phyloP scores from a whole-genome alignment of 2,888 invertebrate species.

The Campopleginae sp. region DNA sequence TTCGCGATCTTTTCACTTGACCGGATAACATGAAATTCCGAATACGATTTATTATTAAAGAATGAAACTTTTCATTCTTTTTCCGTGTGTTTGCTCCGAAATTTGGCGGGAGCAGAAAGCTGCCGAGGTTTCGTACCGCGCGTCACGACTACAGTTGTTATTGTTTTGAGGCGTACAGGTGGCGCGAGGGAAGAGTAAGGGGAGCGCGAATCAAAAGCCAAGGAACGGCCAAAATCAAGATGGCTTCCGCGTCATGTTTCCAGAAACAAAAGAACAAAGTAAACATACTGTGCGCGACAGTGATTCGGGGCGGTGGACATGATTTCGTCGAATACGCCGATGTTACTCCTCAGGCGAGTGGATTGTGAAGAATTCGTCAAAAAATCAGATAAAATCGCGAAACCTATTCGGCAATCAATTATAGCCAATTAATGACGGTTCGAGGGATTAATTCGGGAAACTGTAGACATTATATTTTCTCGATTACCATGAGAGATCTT shows the following conservation, averaged over 20 bases:
- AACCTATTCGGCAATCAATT: too few species aligned
- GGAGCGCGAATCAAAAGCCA: background rate
- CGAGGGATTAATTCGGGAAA: too few species aligned
- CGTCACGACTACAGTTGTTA: background rate
- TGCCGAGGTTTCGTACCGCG: background rate
- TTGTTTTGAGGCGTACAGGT: background rate
- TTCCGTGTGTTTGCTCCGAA: background rate
- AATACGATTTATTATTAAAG: background rate
- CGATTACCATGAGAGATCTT: background rate
- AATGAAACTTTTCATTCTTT: background rate
- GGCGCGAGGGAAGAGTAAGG: constrained; percentile 2
- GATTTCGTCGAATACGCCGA: background rate
- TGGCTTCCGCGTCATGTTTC: background rate
- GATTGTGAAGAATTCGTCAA: background rate
- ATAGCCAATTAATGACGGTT: too few species aligned
- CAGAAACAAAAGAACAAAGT: background rate
- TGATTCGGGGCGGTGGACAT: background rate
- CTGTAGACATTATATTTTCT: too few species aligned
- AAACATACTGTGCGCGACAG: background rate
- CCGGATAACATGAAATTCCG: background rate
- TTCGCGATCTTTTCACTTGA: background rate
- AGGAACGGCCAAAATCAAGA: background rate
- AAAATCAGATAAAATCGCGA: too few species aligned
- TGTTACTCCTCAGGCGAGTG: background rate
- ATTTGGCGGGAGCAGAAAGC: background rate